phyloP scores from a whole-genome alignment of 1,140 invertebrate species.

The Drosophila littoralis region DNA sequence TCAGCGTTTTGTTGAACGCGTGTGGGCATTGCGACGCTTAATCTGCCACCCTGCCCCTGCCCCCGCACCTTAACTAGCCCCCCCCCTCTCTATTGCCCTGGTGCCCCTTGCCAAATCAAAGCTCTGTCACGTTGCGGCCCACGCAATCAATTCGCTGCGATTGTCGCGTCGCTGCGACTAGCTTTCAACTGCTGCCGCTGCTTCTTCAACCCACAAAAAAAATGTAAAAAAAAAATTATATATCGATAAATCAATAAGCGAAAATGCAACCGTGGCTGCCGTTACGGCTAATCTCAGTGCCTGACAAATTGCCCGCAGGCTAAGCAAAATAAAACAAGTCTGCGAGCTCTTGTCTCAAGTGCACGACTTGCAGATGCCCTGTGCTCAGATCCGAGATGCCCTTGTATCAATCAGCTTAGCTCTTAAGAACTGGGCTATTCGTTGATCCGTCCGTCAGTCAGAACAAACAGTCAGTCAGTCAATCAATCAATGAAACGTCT shows the following conservation, averaged over 20 bases:
- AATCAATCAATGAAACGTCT: too few species aligned
- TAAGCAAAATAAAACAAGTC: constrained; percentile 7
- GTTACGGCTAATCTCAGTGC: constrained; percentile 41
- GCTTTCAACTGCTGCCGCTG: constrained; percentile 10
- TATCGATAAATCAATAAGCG: constrained; percentile 75
- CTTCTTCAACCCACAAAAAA: not conserved
- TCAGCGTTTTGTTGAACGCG: constrained; percentile 41
- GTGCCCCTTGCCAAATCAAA: constrained; percentile 30
- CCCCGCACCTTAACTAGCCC: not conserved
- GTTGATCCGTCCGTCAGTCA: too few species aligned
- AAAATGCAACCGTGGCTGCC: constrained; percentile 64
- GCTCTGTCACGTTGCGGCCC: constrained; percentile 28
- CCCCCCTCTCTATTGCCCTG: not conserved
- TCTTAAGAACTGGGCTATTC: too few species aligned
- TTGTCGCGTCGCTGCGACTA: constrained; percentile 31
- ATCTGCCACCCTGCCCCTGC: not conserved
- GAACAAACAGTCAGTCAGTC: too few species aligned
- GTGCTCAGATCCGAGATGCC: not conserved
- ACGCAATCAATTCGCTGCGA: constrained; percentile 41
- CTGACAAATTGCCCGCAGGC: constrained; percentile 53
- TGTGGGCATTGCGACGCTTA: constrained; percentile 28
- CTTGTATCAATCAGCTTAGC: too few species aligned
- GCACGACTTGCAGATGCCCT: constrained; percentile 6
- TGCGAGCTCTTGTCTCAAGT: not conserved
- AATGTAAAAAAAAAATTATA: constrained; percentile 2